A percentile compares a stretch with the other conserved stretches of the same genome.
These are phyloP conservation scores for Lophochroa leadbeateri DNA, from an alignment of 2,113 vertebrate species.

Conservation along the genomic window DNA sequence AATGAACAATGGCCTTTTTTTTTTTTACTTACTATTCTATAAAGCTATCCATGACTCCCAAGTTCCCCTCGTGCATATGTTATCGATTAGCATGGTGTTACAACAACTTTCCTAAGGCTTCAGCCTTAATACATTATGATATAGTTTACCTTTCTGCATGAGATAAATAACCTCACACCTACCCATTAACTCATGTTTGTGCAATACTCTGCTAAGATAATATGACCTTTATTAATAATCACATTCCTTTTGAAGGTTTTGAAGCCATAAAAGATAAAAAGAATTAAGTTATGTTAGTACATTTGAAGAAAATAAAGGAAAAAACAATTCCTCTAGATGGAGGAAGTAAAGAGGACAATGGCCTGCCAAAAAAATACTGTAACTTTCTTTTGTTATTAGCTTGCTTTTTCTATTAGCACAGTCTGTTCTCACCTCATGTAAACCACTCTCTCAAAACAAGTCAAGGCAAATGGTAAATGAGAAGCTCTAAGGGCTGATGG, in stretches of 20 bases:
- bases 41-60: conserved; percentile 50
- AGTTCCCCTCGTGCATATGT: not conserved
- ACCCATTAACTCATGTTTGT: not conserved
- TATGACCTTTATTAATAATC: not conserved
- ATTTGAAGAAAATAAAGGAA: not conserved
- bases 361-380: not conserved
- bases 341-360: not conserved
- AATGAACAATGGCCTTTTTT: not conserved
- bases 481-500: not conserved
- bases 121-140: not conserved
- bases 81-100: not conserved
- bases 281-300: not conserved
- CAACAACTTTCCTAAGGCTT: not conserved
- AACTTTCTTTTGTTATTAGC: not conserved
- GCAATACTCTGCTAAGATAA: not conserved
- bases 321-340: not conserved
- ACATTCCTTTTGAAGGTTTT: not conserved
- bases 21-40: not conserved
- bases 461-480: not conserved
- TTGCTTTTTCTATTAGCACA: not conserved
- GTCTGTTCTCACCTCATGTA: not conserved
- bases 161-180: not conserved
- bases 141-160: not conserved
- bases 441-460: not conserved
- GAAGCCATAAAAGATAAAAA: not conserved